Conservation (phyloP, 2,113 vertebrate species). For the Sprattus sprattus region DNA sequence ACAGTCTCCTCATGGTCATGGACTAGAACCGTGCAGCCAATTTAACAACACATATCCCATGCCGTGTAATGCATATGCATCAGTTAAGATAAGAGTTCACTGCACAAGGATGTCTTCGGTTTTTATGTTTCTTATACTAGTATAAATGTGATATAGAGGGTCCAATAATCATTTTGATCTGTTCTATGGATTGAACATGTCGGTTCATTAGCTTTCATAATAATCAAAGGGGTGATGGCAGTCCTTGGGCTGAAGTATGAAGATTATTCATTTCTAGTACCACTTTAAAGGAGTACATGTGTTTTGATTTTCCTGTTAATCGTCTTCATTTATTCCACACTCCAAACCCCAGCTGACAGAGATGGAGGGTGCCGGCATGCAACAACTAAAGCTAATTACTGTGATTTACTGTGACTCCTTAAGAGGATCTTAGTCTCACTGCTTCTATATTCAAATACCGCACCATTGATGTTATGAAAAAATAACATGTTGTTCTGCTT, state of each 20-base stretch:
- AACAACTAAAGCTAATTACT: conserved; percentile 2
- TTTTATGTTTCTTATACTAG: background rate
- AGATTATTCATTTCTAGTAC: background rate
- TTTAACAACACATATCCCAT: background rate
- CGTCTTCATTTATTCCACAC: background rate
- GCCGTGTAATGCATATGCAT: background rate
- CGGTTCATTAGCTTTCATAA: background rate
- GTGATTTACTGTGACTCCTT: background rate
- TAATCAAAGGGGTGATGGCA: background rate
- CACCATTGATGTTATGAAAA: background rate
- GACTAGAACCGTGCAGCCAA: background rate
- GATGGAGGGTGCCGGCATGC: background rate
- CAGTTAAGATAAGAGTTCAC: background rate
- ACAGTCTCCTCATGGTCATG: background rate
- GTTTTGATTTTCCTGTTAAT: background rate
- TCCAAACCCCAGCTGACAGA: background rate
- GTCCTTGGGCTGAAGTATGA: background rate
- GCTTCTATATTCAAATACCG: background rate
- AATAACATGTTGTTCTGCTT: background rate
- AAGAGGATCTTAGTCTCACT: background rate
- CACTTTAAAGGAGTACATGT: background rate
- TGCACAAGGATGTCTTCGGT: background rate
- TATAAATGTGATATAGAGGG: background rate
- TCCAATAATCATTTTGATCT: background rate
- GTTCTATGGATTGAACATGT: background rate